Evolutionary conservation across 2,888 invertebrate genomes (phyloP).

Genomic region (Epinotia ramella): DNA sequence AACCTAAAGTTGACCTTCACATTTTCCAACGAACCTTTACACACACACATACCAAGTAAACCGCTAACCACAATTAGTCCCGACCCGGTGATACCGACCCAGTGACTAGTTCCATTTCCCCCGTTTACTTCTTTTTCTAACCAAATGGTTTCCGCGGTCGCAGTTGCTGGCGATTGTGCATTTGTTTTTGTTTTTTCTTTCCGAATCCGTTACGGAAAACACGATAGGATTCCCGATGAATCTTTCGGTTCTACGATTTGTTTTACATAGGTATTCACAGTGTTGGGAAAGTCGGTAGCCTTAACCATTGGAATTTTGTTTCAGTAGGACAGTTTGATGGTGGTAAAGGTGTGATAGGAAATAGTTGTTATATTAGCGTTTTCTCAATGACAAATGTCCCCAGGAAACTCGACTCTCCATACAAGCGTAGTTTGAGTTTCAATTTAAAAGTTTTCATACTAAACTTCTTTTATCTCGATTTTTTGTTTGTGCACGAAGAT

Average conservation of each 20-base stretch:
- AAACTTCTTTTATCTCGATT: too few relatives aligned
- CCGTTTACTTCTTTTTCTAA: conserved; percentile 24
- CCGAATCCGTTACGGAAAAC: conserved; percentile 28
- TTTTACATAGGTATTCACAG: conserved; percentile 27
- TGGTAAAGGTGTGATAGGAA: too few relatives aligned
- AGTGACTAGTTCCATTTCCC: conserved; percentile 11
- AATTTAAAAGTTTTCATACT: too few relatives aligned
- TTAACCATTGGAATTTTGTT: too few relatives aligned
- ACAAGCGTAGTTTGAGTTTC: too few relatives aligned
- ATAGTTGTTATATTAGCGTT: too few relatives aligned
- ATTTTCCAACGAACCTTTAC: conserved; percentile 1
- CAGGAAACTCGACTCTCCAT: too few relatives aligned
- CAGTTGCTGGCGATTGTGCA: conserved; percentile 21
- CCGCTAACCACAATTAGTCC: conserved; percentile 27
- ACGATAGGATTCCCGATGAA: conserved; percentile 34
- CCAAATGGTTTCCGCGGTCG: conserved; percentile 32
- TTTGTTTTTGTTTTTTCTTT: conserved; percentile 27
- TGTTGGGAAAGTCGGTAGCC: neutral
- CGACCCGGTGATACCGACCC: conserved; percentile 8
- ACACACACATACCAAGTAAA: conserved; percentile 10
- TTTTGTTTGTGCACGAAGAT: too few relatives aligned
- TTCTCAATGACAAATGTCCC: too few relatives aligned
- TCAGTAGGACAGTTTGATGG: too few relatives aligned
- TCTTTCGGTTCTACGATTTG: conserved; percentile 29
- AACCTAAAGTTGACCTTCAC: neutral